phyloP scores from a whole-genome alignment of 2,797 vertebrate species.

The Pagetopsis macropterus region DNA sequence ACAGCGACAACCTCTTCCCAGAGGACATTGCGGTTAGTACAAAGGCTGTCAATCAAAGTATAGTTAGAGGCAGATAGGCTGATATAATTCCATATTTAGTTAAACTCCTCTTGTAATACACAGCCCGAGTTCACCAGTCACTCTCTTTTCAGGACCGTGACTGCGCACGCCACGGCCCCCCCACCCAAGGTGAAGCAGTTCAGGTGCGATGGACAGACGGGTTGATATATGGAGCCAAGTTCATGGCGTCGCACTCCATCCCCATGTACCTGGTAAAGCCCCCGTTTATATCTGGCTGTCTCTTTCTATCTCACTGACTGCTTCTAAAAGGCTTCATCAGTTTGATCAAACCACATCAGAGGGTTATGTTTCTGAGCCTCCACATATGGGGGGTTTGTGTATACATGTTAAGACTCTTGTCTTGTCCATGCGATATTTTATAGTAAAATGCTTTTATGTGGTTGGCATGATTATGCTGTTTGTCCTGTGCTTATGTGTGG shows the following conservation, averaged over 20 bases:
- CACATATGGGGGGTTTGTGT: background rate
- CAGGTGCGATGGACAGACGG: slow-evolving; percentile 96
- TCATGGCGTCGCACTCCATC: slow-evolving; percentile 92
- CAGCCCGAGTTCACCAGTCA: background rate
- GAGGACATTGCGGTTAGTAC: slow-evolving; percentile 94
- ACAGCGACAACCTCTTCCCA: slow-evolving; percentile 97
- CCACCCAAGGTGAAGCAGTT: slow-evolving; percentile 88
- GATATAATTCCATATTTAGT: background rate
- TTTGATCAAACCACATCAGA: background rate
- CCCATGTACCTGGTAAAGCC: slow-evolving; percentile 94
- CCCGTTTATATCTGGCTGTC: background rate
- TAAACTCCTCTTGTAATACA: background rate
- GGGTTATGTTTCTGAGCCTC: background rate
- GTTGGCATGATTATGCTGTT: no score
- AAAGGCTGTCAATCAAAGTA: background rate
- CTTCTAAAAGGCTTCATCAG: background rate
- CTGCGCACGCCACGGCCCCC: slow-evolving; percentile 90
- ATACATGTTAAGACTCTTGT: background rate
- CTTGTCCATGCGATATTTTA: no score
- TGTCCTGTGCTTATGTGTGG: no score
- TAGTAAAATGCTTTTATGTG: no score
- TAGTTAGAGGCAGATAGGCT: background rate
- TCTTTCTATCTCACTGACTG: background rate
- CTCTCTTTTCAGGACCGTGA: slow-evolving; percentile 87
- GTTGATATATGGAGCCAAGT: slow-evolving; percentile 95